These are phyloP conservation scores for Amblyopsis rosae DNA, from an alignment of 2,113 vertebrate species.

Conservation along the genomic window DNA sequence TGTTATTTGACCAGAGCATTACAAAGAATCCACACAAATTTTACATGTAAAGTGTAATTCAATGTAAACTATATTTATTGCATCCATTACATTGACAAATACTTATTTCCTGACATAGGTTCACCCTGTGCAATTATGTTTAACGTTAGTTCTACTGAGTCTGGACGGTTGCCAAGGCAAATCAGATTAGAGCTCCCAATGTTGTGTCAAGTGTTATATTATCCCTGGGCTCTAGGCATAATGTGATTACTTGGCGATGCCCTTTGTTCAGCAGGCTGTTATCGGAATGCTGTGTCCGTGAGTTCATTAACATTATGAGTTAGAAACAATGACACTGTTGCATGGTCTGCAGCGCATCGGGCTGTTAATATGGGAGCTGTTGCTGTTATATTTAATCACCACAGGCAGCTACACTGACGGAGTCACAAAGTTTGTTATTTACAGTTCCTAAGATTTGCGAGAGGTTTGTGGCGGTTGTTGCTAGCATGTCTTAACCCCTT, in stretches of 20 bases:
- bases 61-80: background rate
- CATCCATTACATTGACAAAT: slow-evolving; percentile 34
- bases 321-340: slow-evolving; percentile 37
- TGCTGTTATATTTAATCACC: slow-evolving; percentile 1
- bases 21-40: too few species aligned
- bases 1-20: too few species aligned
- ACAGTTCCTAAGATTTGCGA: too few species aligned
- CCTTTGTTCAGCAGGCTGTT: slow-evolving; percentile 65
- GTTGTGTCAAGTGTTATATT: slow-evolving; percentile 70
- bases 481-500: too few species aligned
- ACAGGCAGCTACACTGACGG: background rate
- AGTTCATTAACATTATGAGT: slow-evolving; percentile 74
- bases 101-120: slow-evolving; percentile 35
- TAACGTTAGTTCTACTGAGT: slow-evolving; percentile 39
- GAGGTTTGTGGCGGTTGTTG: too few species aligned
- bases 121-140: slow-evolving; percentile 49
- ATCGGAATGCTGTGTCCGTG: slow-evolving; percentile 52
- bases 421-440: too few species aligned
- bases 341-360: background rate
- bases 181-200: slow-evolving; percentile 71
- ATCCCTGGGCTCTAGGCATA: slow-evolving; percentile 67
- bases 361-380: slow-evolving; percentile 14
- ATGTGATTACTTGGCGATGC: slow-evolving; percentile 74
- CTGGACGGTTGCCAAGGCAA: slow-evolving; percentile 64
- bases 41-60: background rate